Conservation (phyloP, 2,888 invertebrate species). For the Aporophyla nigra region DNA sequence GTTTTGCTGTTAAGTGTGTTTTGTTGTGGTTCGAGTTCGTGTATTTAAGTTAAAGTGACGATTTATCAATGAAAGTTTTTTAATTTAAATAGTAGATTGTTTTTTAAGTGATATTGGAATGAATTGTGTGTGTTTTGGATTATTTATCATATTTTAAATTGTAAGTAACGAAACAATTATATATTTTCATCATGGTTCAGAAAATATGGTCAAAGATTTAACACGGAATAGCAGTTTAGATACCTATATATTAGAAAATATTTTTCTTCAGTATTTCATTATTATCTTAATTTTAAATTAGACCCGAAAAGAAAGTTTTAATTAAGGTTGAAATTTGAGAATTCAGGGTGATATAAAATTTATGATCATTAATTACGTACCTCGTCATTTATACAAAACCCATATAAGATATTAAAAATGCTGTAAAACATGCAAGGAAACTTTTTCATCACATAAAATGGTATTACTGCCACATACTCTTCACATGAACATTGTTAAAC, state of each 20-base stretch:
- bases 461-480: conserved; percentile 61
- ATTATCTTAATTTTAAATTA: neutral
- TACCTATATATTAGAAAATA: neutral
- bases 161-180: conserved; percentile 31
- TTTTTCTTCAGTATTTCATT: neutral
- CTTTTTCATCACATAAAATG: conserved; percentile 6
- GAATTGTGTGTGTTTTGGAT: conserved; percentile 56
- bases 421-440: neutral
- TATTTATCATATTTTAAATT: conserved; percentile 25
- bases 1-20: conserved; percentile 51
- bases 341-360: no score
- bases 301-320: neutral
- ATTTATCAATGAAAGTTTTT: conserved; percentile 60
- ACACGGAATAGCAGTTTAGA: neutral
- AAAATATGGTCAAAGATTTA: neutral
- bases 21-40: conserved; percentile 64
- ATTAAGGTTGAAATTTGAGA: no score
- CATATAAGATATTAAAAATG: neutral
- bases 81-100: conserved; percentile 34
- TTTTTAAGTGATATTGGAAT: conserved; percentile 47
- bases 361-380: neutral
- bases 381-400: neutral
- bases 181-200: neutral
- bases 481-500: conserved; percentile 78
- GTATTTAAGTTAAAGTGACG: conserved; percentile 61